phyloP scores from a whole-genome alignment of 1,140 invertebrate genomes.

The Heliconius eleuchia region DNA sequence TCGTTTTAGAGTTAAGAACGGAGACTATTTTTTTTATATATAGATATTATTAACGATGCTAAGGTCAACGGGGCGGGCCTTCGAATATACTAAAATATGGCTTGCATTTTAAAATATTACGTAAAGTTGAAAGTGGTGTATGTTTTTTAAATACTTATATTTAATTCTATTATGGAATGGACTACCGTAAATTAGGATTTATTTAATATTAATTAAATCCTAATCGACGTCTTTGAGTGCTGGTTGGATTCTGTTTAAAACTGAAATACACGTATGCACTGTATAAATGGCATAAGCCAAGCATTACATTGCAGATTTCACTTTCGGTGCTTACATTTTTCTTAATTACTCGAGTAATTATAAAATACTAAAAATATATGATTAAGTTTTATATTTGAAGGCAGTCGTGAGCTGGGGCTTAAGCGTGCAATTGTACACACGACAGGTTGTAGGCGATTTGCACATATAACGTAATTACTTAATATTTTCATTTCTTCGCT shows the following conservation, averaged over 20 bases:
- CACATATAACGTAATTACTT: too few relatives aligned
- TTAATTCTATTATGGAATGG: neutral
- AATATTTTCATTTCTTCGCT: too few relatives aligned
- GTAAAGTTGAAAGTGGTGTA: neutral
- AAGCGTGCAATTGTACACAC: too few relatives aligned
- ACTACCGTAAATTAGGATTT: too few relatives aligned
- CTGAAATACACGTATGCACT: neutral
- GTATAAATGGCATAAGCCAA: conserved; percentile 1
- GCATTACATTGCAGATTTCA: conserved; percentile 16
- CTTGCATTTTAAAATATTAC: neutral
- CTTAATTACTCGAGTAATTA: conserved; percentile 6
- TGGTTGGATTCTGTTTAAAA: neutral
- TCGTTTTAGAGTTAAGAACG: conserved; percentile 31
- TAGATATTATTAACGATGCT: conserved; percentile 35
- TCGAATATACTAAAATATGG: neutral
- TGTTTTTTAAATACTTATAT: neutral
- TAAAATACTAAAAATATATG: neutral
- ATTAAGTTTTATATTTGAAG: neutral
- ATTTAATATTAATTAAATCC: neutral
- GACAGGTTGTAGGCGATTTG: too few relatives aligned
- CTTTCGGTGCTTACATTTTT: neutral
- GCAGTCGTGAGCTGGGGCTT: too few relatives aligned
- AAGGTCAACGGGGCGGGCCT: conserved; percentile 22
- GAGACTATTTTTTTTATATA: conserved; percentile 20
- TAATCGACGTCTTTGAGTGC: neutral